phyloP scores from a whole-genome alignment of 2,797 vertebrate genomes.

The Propithecus perrieri region DNA sequence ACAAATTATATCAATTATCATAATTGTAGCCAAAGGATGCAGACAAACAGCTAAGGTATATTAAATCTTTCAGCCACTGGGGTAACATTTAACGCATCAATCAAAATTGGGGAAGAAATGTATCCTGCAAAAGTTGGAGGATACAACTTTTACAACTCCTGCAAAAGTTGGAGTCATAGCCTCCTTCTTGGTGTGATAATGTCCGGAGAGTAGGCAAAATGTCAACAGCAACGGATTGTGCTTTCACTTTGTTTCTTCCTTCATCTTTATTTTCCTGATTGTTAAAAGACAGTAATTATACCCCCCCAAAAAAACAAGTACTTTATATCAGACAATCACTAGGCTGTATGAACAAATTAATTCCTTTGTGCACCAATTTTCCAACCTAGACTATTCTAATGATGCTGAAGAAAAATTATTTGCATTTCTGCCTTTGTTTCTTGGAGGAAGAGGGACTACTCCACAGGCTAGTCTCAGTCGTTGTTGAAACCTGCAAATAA shows the following conservation, averaged over 20 bases:
- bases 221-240: not conserved
- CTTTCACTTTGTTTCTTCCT: not conserved
- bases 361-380: not conserved
- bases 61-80: not conserved
- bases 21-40: not conserved
- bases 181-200: not conserved
- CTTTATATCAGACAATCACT: not conserved
- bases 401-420: not conserved
- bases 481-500: not conserved
- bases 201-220: not conserved
- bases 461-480: not conserved
- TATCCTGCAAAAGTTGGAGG: not conserved
- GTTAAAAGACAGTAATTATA: not conserved
- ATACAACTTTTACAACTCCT: no score
- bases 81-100: not conserved
- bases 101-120: not conserved
- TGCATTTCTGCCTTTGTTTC: not conserved
- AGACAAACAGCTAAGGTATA: not conserved
- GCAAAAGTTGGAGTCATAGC: not conserved
- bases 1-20: not conserved
- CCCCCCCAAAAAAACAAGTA: not conserved
- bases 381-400: not conserved
- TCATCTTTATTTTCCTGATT: not conserved
- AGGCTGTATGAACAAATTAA: not conserved
- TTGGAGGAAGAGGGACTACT: not conserved